Conservation (phyloP, 2,797 vertebrate species). For the Picus viridis region DNA sequence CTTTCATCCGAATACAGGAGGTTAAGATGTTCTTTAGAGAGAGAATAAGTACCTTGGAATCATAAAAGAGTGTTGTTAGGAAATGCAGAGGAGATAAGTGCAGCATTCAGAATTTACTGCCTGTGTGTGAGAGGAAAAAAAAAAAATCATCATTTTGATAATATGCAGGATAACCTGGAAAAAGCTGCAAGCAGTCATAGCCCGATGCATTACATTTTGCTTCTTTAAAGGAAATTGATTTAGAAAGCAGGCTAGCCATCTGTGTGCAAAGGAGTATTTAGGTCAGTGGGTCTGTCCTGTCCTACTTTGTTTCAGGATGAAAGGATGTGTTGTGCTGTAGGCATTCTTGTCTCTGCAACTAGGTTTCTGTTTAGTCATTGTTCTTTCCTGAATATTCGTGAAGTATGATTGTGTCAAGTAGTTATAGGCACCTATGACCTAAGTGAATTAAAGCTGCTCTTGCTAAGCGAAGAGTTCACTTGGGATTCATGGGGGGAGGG, state of each 20-base stretch:
- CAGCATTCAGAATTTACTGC: background rate
- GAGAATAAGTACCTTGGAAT: background rate
- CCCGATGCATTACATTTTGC: background rate
- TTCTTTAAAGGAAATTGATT: constrained; percentile 13
- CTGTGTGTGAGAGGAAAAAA: background rate
- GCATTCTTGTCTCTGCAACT: background rate
- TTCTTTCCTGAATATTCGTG: background rate
- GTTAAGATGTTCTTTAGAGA: background rate
- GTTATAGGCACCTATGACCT: background rate
- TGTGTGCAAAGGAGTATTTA: constrained; percentile 60
- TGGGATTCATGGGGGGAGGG: accelerated
- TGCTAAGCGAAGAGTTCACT: background rate
- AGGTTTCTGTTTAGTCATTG: constrained; percentile 21
- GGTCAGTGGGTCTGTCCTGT: constrained; percentile 68
- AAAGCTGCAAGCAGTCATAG: background rate
- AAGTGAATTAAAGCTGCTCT: background rate
- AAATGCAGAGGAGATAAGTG: background rate
- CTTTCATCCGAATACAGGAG: background rate
- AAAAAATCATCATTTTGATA: background rate
- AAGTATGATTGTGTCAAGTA: background rate
- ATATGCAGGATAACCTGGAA: background rate
- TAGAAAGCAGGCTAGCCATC: constrained; percentile 44
- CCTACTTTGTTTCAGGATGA: constrained; percentile 36
- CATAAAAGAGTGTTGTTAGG: background rate
- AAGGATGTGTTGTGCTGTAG: constrained; percentile 22